Percentiles rank a stretch among this genome's conserved stretches.
These are phyloP conservation scores for Eilema depressum DNA, from an alignment of 2,888 invertebrate genomes.

Conservation along the genomic window DNA sequence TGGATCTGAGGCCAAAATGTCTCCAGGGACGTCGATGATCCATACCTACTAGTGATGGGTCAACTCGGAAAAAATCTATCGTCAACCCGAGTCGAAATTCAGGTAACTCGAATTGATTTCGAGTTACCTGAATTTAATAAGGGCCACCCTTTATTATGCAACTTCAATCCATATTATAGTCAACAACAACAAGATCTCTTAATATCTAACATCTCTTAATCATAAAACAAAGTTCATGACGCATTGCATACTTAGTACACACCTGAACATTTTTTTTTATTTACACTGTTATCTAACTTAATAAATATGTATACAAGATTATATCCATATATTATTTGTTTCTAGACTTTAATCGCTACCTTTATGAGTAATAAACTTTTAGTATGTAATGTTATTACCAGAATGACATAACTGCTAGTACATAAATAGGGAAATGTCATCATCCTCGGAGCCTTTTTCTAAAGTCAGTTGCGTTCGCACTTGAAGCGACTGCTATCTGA, in stretches of 20 bases:
- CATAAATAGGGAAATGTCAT: background rate
- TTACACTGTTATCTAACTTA: background rate
- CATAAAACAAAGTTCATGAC: background rate
- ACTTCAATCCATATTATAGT: background rate
- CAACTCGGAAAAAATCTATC: too few relatives aligned
- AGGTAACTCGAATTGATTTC: too few relatives aligned
- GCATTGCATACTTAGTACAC: background rate
- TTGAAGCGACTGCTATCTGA: too few relatives aligned
- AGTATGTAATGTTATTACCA: background rate
- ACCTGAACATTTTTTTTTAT: background rate
- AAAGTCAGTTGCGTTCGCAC: too few relatives aligned
- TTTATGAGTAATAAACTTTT: background rate
- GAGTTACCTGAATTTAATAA: background rate
- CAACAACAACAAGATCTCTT: background rate
- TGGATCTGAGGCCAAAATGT: too few relatives aligned
- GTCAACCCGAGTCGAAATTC: too few relatives aligned
- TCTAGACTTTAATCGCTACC: background rate
- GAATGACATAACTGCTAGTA: background rate
- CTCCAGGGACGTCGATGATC: too few relatives aligned
- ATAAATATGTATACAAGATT: background rate
- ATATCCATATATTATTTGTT: background rate
- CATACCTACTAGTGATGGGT: too few relatives aligned
- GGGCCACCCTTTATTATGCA: background rate
- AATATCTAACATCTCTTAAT: background rate
- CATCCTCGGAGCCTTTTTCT: too few relatives aligned